Evolutionary conservation across 1,140 invertebrate genomes (phyloP), one percentile per base, ranked within the genome.

Genomic region (Vollenhovia emeryi): DNA sequence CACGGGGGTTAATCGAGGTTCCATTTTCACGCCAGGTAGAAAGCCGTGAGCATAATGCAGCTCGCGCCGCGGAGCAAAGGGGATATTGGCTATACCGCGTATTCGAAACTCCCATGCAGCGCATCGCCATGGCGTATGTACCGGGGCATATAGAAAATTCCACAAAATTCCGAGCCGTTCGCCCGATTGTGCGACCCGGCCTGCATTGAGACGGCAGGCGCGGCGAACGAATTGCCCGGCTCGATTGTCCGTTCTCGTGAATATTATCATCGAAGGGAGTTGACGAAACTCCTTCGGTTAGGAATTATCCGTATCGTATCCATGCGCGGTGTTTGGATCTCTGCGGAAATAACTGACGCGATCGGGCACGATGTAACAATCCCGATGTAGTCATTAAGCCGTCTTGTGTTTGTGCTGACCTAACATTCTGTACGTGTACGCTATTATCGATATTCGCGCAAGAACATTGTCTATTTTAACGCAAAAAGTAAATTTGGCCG

Each of bases 101-200:
- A n/a, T 24, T 82, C 30, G 24, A 73, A 71, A 80, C 15, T 52
- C 52, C 71, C 69, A 11, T 24, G n/a, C 36, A 3, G 36, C 11
- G 66, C 40, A 57, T 73, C 73, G 30, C 33, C 21, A 6, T 60
- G 55, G n/a, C 30, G 30, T 45, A 45, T 33, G 60, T 52, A 18
- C 33, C 24, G 33, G 7, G 11, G 30, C 43, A 82, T 52, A 57
- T 82, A 57, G 27, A 4, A 82, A 82, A 82, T 82, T 73, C 50
- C 78, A 11, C 27, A 59, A 82, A 82, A 82, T 71, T 82, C 66
- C 57, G 43, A 80, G 36, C 66, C 40, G 21, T 36, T 80, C 18
- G 13, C 27, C n/a, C 43, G 24, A 15, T 30, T 43, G 18, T 79
- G 13, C 50, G 30, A 7, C 18, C 36, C 21, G 8, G 4, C 6